Evolutionary conservation across 2,888 invertebrate genomes (phyloP), one percentile per base, ranked within the genome.

Genomic region (Octodonta nipae): DNA sequence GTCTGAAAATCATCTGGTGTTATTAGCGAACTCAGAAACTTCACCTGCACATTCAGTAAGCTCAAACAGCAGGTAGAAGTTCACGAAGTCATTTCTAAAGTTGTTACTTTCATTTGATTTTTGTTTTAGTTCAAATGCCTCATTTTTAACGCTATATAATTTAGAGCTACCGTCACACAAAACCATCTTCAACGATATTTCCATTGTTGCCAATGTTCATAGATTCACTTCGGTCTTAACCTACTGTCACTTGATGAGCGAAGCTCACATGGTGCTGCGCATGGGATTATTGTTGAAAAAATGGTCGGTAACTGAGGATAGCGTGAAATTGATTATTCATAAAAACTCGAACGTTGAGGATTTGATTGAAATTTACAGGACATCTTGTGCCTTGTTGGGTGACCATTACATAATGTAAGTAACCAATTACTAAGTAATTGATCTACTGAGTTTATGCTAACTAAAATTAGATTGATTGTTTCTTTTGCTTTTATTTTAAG

Each of bases 131-230:
- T 61, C 61, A 0, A 58, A 52, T 13, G 50, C 56, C 2, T 47
- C 57, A 8, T 67, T 65, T 34, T 78, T 81, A 76, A 82, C 82
- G 1, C 58, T 82, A n/a, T 83, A 84, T 53, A 75, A 74, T 14
- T 56, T 85, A 28, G 71, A 71, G 42, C 58, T 78, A 34, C 80
- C 80, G 1, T 64, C 66, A 13, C 66, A 75, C 6, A 70, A 71
- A 33, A 70, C 70, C 37, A 60, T 82, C 5, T 78, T 78, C 51
- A 68, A 70, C 34, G 83, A 83, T 51, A 73, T 83, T 46, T 68
- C 75, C 28, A 70, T 74, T 41, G 70, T 78, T 20, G 80, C 78
- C 1, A 70, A 70, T 36, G 67, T 69, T 26, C 75, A 77, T 10
- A 68, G 72, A 33, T 66, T 67, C 32, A 68, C 73, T 1, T 76